Conservation (phyloP, 2,113 vertebrate species). For the Myrmophylax atrothorax region DNA sequence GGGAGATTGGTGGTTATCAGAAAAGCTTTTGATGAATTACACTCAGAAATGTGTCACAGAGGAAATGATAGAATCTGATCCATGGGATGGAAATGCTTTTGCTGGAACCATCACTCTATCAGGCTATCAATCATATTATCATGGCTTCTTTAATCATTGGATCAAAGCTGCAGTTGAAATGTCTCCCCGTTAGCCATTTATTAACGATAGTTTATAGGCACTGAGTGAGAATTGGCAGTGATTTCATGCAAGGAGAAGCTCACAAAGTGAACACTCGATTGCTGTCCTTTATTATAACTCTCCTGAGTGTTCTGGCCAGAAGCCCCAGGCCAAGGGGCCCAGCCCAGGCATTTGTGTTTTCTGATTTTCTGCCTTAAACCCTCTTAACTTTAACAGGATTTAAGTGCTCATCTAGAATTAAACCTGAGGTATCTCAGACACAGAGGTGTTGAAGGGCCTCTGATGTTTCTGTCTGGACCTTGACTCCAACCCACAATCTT, state of each 20-base stretch:
- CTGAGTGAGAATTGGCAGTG: neutral
- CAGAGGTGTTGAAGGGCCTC: neutral
- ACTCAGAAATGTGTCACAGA: neutral
- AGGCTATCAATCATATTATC: neutral
- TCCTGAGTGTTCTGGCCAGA: rapidly evolving
- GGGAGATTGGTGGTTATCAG: neutral
- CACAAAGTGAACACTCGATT: neutral
- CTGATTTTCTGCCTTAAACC: neutral
- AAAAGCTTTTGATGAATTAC: neutral
- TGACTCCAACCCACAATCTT: rapidly evolving
- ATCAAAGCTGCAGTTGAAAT: neutral
- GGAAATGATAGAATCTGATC: neutral
- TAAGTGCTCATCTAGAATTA: neutral
- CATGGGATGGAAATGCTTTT: neutral
- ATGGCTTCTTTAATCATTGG: neutral
- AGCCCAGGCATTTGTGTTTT: neutral
- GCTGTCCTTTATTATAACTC: neutral
- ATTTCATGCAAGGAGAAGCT: neutral
- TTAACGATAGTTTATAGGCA: neutral
- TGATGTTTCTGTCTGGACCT: neutral
- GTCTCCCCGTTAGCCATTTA: neutral
- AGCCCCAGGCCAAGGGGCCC: neutral
- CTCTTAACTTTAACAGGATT: neutral
- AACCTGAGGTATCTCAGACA: neutral
- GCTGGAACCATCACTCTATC: neutral